Percentiles rank a stretch among this genome's conserved stretches.
phyloP scores from a whole-genome alignment of 23 tunicate species.

The Ascidia mentula region DNA sequence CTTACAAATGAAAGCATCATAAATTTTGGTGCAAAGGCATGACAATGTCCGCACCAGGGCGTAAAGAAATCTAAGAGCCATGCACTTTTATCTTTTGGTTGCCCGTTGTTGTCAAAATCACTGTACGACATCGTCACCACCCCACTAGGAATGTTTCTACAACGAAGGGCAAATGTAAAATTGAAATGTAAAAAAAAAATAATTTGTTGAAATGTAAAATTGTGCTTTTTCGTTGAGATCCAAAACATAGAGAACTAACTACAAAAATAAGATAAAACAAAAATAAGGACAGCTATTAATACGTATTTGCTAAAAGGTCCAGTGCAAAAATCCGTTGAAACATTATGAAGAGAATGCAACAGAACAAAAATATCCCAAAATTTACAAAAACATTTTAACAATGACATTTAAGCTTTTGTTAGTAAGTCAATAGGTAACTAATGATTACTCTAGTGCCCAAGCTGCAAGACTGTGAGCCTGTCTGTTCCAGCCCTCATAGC shows the following conservation, averaged over 20 bases:
- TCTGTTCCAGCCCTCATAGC: slow-evolving; percentile 69
- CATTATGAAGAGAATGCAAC: too few relatives aligned
- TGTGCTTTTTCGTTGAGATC: neutral
- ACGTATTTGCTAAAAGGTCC: too few relatives aligned
- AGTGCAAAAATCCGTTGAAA: too few relatives aligned
- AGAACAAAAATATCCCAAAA: too few relatives aligned
- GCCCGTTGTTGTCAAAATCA: slow-evolving; percentile 46
- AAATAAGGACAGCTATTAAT: too few relatives aligned
- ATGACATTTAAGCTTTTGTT: too few relatives aligned
- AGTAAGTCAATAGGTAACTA: too few relatives aligned
- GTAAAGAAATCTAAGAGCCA: slow-evolving; percentile 89
- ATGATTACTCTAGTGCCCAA: slow-evolving; percentile 91
- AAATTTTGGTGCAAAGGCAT: slow-evolving; percentile 79
- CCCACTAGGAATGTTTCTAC: slow-evolving; percentile 7
- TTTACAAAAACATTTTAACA: too few relatives aligned
- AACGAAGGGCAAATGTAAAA: neutral
- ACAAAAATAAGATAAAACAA: too few relatives aligned
- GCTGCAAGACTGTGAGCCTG: slow-evolving; percentile 51
- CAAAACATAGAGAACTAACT: too few relatives aligned
- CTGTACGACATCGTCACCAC: slow-evolving; percentile 44
- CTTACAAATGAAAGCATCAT: slow-evolving; percentile 74
- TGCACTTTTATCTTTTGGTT: slow-evolving; percentile 50
- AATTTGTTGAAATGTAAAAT: neutral
- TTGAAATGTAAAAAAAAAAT: neutral
- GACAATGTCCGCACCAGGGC: slow-evolving; percentile 97